phyloP scores from a whole-genome alignment of 2,888 invertebrate species.

The Megastigmus dorsalis region DNA sequence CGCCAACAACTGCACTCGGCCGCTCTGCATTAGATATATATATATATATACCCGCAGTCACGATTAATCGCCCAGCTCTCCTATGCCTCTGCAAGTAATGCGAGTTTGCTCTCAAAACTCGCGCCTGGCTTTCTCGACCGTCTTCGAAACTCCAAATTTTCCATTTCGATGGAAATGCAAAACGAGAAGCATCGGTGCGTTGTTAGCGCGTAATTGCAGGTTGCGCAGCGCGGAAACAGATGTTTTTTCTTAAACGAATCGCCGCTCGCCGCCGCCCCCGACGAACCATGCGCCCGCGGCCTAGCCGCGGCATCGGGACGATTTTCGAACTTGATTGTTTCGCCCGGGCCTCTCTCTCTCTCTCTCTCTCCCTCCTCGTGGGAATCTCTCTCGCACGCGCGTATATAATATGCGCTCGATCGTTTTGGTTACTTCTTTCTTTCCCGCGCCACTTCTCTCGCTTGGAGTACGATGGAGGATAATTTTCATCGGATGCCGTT shows the following conservation, averaged over 20 bases:
- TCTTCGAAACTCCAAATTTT: no score
- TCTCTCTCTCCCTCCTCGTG: no score
- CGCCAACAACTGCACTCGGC: conserved; percentile 5
- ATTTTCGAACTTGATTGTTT: conserved; percentile 30
- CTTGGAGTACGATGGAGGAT: no score
- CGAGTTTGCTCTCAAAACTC: no score
- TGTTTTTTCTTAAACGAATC: conserved; percentile 36
- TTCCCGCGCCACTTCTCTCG: no score
- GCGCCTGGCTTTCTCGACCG: conserved; percentile 34
- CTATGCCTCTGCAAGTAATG: not conserved
- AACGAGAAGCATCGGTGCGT: not conserved
- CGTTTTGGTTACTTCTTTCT: no score
- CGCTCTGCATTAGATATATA: no score
- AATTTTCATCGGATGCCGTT: no score
- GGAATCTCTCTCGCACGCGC: conserved; percentile 16
- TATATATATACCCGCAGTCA: conserved; percentile 25
- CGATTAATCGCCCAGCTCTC: conserved; percentile 17
- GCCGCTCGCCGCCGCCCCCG: not conserved
- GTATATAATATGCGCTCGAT: no score
- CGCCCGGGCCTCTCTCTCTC: no score
- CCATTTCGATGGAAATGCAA: conserved; percentile 41
- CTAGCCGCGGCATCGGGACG: not conserved
- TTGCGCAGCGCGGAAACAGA: conserved; percentile 15
- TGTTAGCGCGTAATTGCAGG: no score
- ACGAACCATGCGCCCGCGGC: not conserved